Evolutionary conservation across 2,797 vertebrate species (phyloP).

Genomic region (Cuniculus paca): DNA sequence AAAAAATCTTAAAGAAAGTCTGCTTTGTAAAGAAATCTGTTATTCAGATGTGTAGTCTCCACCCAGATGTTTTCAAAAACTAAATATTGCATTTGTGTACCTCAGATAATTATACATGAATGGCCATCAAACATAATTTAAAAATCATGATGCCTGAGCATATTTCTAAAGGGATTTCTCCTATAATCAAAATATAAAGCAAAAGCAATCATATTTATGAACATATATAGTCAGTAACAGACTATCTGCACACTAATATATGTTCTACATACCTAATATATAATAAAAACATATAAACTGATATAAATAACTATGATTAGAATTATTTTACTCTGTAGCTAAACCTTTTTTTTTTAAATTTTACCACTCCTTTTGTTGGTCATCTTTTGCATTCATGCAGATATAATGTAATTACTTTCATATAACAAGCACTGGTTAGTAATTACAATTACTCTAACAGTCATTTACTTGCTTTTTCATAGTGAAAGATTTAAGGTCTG

Average conservation of each 20-base stretch:
- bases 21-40: not conserved
- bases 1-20: constrained; percentile 18
- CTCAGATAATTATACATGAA: constrained; percentile 46
- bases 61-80: not conserved
- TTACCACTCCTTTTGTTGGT: not conserved
- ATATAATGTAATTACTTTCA: constrained; percentile 8
- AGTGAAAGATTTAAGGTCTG: not conserved
- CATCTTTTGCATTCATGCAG: not conserved
- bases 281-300: not conserved
- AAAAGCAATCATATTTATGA: not conserved
- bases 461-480: constrained; percentile 21
- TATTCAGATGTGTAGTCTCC: not conserved
- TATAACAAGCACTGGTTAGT: not conserved
- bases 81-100: constrained; percentile 21
- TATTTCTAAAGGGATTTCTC: not conserved
- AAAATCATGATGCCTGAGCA: constrained; percentile 32
- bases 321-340: constrained; percentile 30
- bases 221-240: not conserved
- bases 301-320: constrained; percentile 32
- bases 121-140: not conserved
- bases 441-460: constrained; percentile 45
- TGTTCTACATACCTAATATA: not conserved
- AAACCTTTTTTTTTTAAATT: not conserved
- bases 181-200: constrained; percentile 30
- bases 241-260: not conserved